Base-by-base conservation (phyloP, 2,113 vertebrate genomes). In the Corythornis vintsioides region DNA sequence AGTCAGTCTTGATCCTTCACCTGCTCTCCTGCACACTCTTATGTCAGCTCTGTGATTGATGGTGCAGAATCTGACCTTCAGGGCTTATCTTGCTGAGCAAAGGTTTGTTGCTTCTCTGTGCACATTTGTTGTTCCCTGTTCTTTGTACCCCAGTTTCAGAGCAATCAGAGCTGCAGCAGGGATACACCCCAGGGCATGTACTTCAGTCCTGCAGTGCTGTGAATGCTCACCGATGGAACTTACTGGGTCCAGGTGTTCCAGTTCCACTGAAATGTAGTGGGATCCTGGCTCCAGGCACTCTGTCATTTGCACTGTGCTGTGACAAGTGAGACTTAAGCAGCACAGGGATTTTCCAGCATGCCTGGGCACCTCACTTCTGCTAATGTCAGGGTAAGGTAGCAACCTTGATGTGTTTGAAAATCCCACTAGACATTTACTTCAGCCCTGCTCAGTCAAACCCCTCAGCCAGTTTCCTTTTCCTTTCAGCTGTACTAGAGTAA, bases 21-120 rank as follows among this genome's bases (percentile, higher is more conserved):
- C 69, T 2, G 0, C 15, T 92, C n/a, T 67, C 25, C 38, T 78
- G 76, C 56, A 20, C 0, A 0, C 69, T 88, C 90, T 94, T 50
- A 40, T 3, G 5, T 69, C 88, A 94, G 38, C 73, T 59, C 53
- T 57, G 72, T 40, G 63, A 50, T 5, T 14, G 66, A 38, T 50
- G 56, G 33, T 21, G 81, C 89, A 82, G 70, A 73, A 55, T 50
- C 38, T 38, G 61, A 31, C 70, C 16, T 83, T 57, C 65, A 67
- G 67, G 60, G 47, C 55, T 89, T 93, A 80, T 86, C 86, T 84
- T 33, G 56, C 59, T 29, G 59, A 79, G 78, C 77, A 90, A 88
- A 89, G 70, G 74, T 90, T 73, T 56, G 47, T 33, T 55, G 52
- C 52, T 50, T 61, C 69, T 47, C 0, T 7, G 8, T 21, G 61